phyloP scores from a whole-genome alignment of 2,797 vertebrate genomes.

The Gila robusta region DNA sequence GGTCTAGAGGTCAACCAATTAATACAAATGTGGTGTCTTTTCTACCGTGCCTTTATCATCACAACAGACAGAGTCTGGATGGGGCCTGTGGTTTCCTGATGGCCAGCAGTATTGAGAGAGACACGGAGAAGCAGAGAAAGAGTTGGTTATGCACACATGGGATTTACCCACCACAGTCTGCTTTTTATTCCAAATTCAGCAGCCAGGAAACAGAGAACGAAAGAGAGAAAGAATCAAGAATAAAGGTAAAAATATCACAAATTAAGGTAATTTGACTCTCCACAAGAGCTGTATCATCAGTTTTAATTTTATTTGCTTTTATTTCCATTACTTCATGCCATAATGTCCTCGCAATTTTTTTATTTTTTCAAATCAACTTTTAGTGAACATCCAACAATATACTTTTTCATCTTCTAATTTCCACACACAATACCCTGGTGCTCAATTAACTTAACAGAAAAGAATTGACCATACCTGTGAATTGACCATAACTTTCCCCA shows the following conservation, averaged over 20 bases:
- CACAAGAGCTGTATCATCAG: not conserved
- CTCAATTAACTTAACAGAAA: not conserved
- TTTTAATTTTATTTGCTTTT: not conserved
- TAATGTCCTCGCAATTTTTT: not conserved
- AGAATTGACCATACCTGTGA: not conserved
- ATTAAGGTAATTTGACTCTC: not conserved
- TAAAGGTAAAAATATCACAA: not conserved
- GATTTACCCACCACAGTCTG: not conserved
- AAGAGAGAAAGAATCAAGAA: not conserved
- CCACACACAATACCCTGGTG: not conserved
- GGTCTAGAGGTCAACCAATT: not conserved
- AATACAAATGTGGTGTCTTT: not conserved
- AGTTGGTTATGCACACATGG: constrained; percentile 5
- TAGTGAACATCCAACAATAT: not conserved
- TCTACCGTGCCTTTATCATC: not conserved
- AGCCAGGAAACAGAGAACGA: constrained; percentile 21
- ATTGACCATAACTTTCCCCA: no score
- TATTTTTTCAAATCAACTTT: not conserved
- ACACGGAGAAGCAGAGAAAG: not conserved
- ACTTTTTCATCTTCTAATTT: not conserved
- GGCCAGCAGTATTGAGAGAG: not conserved
- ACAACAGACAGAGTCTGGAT: constrained; percentile 1
- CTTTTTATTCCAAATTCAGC: constrained; percentile 21
- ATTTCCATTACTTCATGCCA: not conserved
- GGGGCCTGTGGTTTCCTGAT: not conserved